Conservation (phyloP, 2,797 vertebrate genomes). For the Ciconia nigra region DNA sequence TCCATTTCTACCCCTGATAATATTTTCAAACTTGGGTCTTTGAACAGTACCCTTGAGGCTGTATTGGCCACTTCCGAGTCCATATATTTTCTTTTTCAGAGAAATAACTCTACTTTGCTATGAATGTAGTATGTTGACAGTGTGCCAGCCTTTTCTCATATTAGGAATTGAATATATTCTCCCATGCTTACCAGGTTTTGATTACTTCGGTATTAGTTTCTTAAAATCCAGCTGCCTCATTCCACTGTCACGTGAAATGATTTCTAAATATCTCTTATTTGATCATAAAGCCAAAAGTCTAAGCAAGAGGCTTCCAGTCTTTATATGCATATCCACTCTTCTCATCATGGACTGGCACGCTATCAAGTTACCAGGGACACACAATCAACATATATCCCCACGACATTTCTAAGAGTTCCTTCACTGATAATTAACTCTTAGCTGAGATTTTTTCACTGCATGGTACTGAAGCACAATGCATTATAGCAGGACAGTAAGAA, state of each 20-base stretch:
- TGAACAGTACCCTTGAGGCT: conserved; percentile 1
- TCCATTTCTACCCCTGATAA: not conserved
- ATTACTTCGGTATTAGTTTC: not conserved
- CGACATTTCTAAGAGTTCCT: not conserved
- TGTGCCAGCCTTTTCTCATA: not conserved
- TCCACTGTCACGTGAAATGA: not conserved
- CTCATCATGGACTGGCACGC: not conserved
- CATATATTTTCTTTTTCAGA: not conserved
- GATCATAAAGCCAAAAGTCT: not conserved
- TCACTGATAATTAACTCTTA: not conserved
- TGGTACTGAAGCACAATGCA: not conserved
- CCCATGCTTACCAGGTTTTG: not conserved
- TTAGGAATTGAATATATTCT: not conserved
- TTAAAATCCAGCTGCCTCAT: conserved; percentile 13
- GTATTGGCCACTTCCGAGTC: not conserved
- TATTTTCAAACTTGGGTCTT: conserved; percentile 22
- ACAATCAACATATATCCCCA: not conserved
- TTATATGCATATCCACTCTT: not conserved
- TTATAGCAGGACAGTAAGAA: not conserved
- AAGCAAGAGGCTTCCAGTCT: not conserved
- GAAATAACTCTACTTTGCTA: not conserved
- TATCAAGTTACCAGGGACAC: conserved; percentile 13
- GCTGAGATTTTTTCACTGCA: not conserved
- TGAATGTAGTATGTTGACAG: not conserved
- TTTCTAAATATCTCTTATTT: not conserved